A percentile compares a stretch with the other conserved stretches of the same genome.
phyloP scores from a whole-genome alignment of 2,888 invertebrate genomes.

The Nycteola revayana region DNA sequence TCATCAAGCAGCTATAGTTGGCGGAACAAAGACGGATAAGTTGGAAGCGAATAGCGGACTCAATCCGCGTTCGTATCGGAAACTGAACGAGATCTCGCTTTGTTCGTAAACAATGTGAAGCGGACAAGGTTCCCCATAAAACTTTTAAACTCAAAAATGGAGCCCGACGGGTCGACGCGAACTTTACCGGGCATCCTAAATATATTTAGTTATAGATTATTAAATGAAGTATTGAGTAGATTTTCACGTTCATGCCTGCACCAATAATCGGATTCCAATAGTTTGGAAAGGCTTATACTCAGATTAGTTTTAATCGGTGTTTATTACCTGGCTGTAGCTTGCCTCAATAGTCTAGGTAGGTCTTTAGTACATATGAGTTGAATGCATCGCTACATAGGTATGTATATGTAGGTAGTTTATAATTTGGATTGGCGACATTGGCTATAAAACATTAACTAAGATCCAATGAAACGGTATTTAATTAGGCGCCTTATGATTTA shows the following conservation, averaged over 20 bases:
- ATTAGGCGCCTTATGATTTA: no score
- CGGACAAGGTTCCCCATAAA: conserved; percentile 58
- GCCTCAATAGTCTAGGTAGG: no score
- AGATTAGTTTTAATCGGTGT: no score
- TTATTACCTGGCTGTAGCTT: no score
- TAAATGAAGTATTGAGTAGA: conserved; percentile 27
- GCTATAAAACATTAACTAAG: no score
- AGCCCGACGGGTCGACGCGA: conserved; percentile 32
- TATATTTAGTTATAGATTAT: conserved; percentile 24
- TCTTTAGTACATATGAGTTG: no score
- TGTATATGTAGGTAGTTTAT: no score
- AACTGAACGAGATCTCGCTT: conserved; percentile 56
- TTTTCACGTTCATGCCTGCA: conserved; percentile 19
- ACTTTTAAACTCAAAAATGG: conserved; percentile 59
- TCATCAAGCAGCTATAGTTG: conserved; percentile 63
- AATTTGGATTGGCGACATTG: no score
- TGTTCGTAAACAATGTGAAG: conserved; percentile 72
- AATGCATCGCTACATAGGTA: no score
- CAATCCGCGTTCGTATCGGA: conserved; percentile 53
- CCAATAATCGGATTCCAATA: conserved; percentile 1
- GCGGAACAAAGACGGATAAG: conserved; percentile 66
- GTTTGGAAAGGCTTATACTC: no score
- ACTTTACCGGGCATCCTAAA: conserved; percentile 25
- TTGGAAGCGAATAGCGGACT: conserved; percentile 54
- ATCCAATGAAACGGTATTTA: no score